Base-by-base conservation (phyloP, 1,140 invertebrate genomes). In the Lepidurus couesii region DNA sequence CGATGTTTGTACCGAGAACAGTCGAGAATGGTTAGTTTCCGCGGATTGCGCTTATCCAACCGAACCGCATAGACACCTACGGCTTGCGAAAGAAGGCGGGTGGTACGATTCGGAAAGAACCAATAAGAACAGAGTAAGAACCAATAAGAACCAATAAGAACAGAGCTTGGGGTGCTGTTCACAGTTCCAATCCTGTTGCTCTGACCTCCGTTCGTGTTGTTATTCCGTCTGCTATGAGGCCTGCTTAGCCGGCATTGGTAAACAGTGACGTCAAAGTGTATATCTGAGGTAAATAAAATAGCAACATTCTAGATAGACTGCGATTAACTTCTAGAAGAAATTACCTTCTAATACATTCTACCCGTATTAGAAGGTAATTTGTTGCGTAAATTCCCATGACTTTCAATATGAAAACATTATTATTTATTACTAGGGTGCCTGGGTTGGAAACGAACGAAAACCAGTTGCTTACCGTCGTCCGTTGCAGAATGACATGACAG, bases 201-300 rank as follows among this genome's bases (percentile, higher is more conserved):
- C 10, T 65, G 53, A 34, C 3, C 34, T 0, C 34, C 4, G 34
- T 0, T 34, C 34, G 34, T 34, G 34, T 34, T 34, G 34, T 34
- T 34, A 34, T 34, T 34, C 34, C 53, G 13, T 13, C 16, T 16
- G 21, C 13, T 10, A 65, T 65, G 53, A 65, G 53, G 53, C 8
- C 53, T 65, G 53, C 53, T 16, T 65, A 65, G 53, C 53, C 53
- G 53, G 53, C 53, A 65, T 65, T 65, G 53, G 53, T 65, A 65
- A 65, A 65, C 53, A 65, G 53, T 65, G 53, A 65, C 53, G 53
- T 65, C 53, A 65, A 65, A 65, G 21, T 7, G 53, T 21, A n/a
- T 65, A 7, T 65, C 53, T 65, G 16, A n/a, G 16, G 53, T 65
- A 65, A 65, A 65, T 24, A 24, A 24, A 24, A 24, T 65, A 65